These are phyloP conservation scores for Odontocerum albicorne DNA, from an alignment of 2,888 invertebrate genomes.

Conservation along the genomic window DNA sequence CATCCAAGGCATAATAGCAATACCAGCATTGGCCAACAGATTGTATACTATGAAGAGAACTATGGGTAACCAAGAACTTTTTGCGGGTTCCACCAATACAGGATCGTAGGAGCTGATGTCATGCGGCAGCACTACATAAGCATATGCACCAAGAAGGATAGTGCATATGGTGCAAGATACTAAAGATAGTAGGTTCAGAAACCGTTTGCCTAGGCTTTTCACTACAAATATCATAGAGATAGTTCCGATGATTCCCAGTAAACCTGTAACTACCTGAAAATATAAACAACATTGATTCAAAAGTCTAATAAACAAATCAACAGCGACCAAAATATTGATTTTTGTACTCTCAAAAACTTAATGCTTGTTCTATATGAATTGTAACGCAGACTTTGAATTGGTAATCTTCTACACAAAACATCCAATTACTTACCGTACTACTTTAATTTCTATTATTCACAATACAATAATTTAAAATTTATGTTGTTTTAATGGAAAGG, in stretches of 20 bases:
- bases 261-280: constrained; percentile 29
- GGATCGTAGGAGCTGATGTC: constrained; percentile 51
- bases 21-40: constrained; percentile 46
- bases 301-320: no score
- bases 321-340: no score
- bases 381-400: no score
- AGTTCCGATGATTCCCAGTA: constrained; percentile 23
- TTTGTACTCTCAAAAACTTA: no score
- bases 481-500: no score
- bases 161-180: constrained; percentile 48
- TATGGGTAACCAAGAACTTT: constrained; percentile 47
- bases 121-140: constrained; percentile 43
- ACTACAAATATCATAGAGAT: constrained; percentile 21
- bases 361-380: no score
- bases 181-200: constrained; percentile 48
- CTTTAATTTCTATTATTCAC: no score
- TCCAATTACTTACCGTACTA: no score
- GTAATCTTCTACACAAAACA: no score
- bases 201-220: constrained; percentile 42
- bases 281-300: no score
- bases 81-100: constrained; percentile 12
- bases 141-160: constrained; percentile 51
- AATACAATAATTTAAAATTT: no score
- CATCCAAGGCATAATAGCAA: constrained; percentile 57
- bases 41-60: constrained; percentile 48